Evolutionary conservation across 2,113 vertebrate species (phyloP).

Genomic region (Salvator merianae): DNA sequence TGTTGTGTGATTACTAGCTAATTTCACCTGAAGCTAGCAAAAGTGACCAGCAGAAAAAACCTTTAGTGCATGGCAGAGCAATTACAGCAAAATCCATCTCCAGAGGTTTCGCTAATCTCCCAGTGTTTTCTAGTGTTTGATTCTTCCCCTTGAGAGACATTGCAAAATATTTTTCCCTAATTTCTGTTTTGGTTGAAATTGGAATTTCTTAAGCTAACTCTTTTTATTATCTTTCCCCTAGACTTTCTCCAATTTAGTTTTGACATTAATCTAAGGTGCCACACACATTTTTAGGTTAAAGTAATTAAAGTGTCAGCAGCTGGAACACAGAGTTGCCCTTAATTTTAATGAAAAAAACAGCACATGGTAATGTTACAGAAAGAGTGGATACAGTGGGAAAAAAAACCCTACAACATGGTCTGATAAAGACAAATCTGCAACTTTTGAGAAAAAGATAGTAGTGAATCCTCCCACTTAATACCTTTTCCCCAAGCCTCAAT

Average conservation of each 20-base stretch:
- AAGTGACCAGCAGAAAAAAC: no score
- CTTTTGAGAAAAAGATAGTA: neutral
- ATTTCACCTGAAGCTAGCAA: neutral
- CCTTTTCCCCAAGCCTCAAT: neutral
- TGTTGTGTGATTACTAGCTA: neutral
- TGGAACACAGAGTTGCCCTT: neutral
- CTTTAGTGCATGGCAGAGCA: neutral
- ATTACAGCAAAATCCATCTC: neutral
- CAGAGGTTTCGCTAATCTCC: neutral
- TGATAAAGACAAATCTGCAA: neutral
- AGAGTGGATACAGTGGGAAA: neutral
- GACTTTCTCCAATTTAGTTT: neutral
- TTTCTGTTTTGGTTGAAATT: neutral
- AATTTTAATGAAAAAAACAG: neutral
- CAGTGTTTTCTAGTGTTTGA: neutral
- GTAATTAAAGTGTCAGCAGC: conserved; percentile 14
- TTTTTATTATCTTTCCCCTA: neutral
- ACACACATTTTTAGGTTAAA: neutral
- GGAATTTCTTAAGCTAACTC: neutral
- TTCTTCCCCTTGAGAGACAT: no score
- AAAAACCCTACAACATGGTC: neutral
- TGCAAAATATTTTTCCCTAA: neutral
- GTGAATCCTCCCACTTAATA: neutral
- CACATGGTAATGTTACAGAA: neutral
- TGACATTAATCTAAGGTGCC: neutral